These are phyloP conservation scores for Kobus ellipsiprymnus DNA, from an alignment of 2,113 vertebrate species.

Conservation along the genomic window DNA sequence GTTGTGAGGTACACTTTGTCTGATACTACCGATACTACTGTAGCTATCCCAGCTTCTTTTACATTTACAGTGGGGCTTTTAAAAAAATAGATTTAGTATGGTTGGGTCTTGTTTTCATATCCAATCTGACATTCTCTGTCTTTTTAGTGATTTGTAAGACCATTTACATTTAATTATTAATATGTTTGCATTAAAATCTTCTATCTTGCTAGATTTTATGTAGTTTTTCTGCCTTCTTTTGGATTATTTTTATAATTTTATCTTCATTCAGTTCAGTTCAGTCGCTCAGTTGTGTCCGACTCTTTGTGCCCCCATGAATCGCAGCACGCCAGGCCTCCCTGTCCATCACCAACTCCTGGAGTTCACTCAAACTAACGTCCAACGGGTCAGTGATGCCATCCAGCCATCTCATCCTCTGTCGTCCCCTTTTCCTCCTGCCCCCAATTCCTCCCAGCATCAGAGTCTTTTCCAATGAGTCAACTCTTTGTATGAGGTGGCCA, in stretches of 20 bases:
- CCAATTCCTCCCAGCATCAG: too few relatives aligned
- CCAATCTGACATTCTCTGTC: neutral
- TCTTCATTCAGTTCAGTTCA: neutral
- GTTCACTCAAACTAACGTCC: too few relatives aligned
- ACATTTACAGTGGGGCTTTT: neutral
- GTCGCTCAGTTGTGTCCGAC: too few relatives aligned
- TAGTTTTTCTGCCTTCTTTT: neutral
- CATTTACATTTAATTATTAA: neutral
- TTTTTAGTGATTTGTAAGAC: neutral
- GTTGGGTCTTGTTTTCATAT: neutral
- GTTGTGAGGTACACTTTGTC: neutral
- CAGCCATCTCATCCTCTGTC: too few relatives aligned
- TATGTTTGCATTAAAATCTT: neutral
- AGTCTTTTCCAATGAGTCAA: too few relatives aligned
- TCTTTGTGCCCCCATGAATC: fast-evolving
- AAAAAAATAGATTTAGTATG: neutral
- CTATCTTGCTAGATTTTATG: neutral
- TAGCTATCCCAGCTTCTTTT: neutral
- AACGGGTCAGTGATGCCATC: too few relatives aligned
- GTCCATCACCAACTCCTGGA: too few relatives aligned
- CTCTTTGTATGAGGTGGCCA: too few relatives aligned
- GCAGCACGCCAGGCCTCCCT: too few relatives aligned
- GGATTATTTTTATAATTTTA: neutral
- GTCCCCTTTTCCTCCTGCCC: too few relatives aligned
- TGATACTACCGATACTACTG: neutral